Evolutionary conservation across 2,888 invertebrate species (phyloP), one percentile per base, ranked within the genome.

Genomic region (Phasia obesa): DNA sequence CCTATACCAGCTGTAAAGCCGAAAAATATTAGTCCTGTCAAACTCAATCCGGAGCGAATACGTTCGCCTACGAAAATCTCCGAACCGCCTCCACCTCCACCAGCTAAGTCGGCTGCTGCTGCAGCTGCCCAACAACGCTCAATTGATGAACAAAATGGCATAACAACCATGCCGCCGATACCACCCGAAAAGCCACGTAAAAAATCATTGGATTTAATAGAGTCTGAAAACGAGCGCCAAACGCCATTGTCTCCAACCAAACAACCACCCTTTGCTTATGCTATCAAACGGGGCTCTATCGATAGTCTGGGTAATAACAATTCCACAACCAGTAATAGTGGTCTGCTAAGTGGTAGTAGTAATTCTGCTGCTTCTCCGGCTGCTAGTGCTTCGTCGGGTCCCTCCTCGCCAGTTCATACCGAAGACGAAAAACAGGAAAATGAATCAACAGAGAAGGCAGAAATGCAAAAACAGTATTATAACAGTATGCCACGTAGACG

Each of bases 401-500:
- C 90, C 2, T 91, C 93, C 1, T 92, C 92, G 38, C 91, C 92
- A 2, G 91, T 91, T 19, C 90, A 91, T 71, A 92, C 92, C 1
- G 92, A 92, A 86, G 92, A 92, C 77, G 92, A 92, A 81, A 93
- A 93, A 86, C 93, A 93, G 87, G 93, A 93, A 86, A 92, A 92
- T 65, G 93, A 93, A 87, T 91, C 92, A 76, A 93, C 93, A 74
- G 93, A 93, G 88, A 93, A 93, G 88, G 91, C 90, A 17, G 88
- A 91, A 84, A 82, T 87, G 77, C 86, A 76, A 59, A 78, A 83
- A 38, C 82, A 89, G 62, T 85, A 87, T 84, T 88, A 88, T 65
- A 85, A 87, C 70, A 89, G 88, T 84, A 88, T 89, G 87, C 86
- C 89, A 70, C 79, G 87, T 17, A 85, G 88, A 71, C 86, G 89